These are phyloP conservation scores for Montipora foliosa DNA, from an alignment of 64 coral and sea anemone genomes.

Conservation along the genomic window DNA sequence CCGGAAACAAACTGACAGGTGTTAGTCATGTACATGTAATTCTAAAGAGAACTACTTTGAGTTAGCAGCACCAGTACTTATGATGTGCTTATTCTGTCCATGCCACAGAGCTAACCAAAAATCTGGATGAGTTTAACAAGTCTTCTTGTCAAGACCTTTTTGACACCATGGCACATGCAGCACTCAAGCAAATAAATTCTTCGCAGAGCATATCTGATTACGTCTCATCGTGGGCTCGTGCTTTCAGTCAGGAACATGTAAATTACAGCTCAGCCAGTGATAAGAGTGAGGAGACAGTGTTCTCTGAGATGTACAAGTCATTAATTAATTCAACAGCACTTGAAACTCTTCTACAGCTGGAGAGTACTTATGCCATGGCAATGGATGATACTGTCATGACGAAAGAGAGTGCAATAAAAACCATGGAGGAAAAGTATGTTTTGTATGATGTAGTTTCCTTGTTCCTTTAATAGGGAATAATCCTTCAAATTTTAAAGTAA, in stretches of 20 bases:
- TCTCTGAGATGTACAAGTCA: slow-evolving; percentile 96
- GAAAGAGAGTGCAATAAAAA: slow-evolving; percentile 86
- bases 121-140: slow-evolving; percentile 72
- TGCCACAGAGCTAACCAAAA: slow-evolving; percentile 61
- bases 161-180: slow-evolving; percentile 73
- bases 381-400: slow-evolving; percentile 86
- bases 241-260: slow-evolving; percentile 91
- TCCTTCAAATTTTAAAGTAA: too few relatives aligned
- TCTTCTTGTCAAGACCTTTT: slow-evolving; percentile 33
- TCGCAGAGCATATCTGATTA: slow-evolving; percentile 70
- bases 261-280: slow-evolving; percentile 80
- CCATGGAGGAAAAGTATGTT: slow-evolving; percentile 91
- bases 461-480: too few relatives aligned
- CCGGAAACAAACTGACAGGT: too few relatives aligned
- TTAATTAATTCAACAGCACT: slow-evolving; percentile 93
- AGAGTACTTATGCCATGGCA: slow-evolving; percentile 96
- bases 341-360: slow-evolving; percentile 94
- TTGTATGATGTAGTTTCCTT: background rate
- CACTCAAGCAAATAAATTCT: slow-evolving; percentile 73
- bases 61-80: too few relatives aligned
- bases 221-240: slow-evolving; percentile 71
- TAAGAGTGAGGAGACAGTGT: slow-evolving; percentile 81
- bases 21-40: too few relatives aligned
- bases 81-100: too few relatives aligned
- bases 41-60: too few relatives aligned